phyloP scores from a whole-genome alignment of 2,113 vertebrate genomes.

The Dipodomys stephensi region DNA sequence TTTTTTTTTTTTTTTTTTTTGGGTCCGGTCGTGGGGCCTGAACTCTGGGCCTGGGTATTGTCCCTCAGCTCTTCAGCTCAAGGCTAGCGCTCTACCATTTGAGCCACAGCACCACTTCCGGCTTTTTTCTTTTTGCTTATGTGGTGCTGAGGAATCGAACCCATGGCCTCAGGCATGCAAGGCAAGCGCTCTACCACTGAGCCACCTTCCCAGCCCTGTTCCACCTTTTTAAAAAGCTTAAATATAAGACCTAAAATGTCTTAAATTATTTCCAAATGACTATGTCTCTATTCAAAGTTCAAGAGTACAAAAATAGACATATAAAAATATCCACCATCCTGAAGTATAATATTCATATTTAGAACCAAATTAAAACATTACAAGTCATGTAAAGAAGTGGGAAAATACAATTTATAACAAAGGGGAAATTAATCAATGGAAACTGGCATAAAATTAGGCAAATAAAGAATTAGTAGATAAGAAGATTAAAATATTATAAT shows the following conservation, averaged over 20 bases:
- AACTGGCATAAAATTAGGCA: neutral
- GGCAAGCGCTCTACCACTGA: no score
- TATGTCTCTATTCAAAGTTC: neutral
- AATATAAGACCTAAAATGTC: neutral
- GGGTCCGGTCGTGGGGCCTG: no score
- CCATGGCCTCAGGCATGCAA: no score
- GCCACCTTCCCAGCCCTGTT: no score
- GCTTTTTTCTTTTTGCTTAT: no score
- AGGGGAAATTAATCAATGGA: neutral
- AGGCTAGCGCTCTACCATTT: no score
- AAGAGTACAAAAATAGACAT: constrained; percentile 37
- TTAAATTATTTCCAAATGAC: constrained; percentile 37
- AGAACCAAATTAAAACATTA: neutral
- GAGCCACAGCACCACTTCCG: no score
- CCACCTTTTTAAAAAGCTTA: constrained; percentile 2
- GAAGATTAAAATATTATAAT: constrained; percentile 6
- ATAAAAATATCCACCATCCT: neutral
- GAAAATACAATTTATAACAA: neutral
- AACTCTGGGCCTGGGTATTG: no score
- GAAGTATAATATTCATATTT: constrained; percentile 6
- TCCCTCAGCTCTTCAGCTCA: no score
- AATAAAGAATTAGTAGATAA: neutral
- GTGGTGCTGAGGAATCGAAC: no score
- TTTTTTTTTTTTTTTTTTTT: no score
- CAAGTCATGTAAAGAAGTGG: neutral